Base-by-base conservation (phyloP, 1,140 invertebrate genomes). In the Calephelis virginiensis region DNA sequence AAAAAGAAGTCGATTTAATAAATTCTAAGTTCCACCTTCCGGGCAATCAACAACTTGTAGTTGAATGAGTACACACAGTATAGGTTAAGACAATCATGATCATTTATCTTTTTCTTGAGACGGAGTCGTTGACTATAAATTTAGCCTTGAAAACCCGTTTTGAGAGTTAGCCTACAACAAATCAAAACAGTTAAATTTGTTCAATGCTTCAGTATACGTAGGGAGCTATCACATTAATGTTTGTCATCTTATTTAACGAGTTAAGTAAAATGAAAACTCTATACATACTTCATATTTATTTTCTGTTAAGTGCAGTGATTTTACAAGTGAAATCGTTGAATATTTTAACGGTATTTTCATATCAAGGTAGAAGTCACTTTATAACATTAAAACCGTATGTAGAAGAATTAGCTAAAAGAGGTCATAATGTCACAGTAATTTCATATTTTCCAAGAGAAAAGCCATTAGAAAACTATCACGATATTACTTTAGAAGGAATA, bases 321-420 rank as follows among this genome's bases (percentile, higher is more conserved):
- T 48, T 14, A 9, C 45, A 67, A 71, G 77, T 78, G 48, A n/a
- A 68, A 48, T 65, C 73, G 8, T 70, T 85, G 10, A 82, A 87
- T 53, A 94, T 96, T 59, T 78, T 96, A n/a, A 94, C 91, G 1
- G 71, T 95, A 10, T 94, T 96, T 72, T 93, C 94, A 2, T 93
- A 95, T 83, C 89, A 92, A 0, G 94, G 94, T 0, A 94, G 93
- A 72, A 96, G 95, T 76, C 96, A 97, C 76, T 95, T 94, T 71
- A 92, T 93, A 49, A 93, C 95, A 14, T 95, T 95, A 72, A 86
- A 93, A 53, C 93, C 94, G 1, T 86, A 96, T 5, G 80, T 96
- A 64, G 80, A 92, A 11, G 94, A 93, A 68, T 76, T 97, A 49
- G 93, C 92, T 0, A 85, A 80, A 37, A 92, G 92, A 63, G 95